Conservation (phyloP, 2,888 invertebrate genomes). For the Dendrolimus houi region DNA sequence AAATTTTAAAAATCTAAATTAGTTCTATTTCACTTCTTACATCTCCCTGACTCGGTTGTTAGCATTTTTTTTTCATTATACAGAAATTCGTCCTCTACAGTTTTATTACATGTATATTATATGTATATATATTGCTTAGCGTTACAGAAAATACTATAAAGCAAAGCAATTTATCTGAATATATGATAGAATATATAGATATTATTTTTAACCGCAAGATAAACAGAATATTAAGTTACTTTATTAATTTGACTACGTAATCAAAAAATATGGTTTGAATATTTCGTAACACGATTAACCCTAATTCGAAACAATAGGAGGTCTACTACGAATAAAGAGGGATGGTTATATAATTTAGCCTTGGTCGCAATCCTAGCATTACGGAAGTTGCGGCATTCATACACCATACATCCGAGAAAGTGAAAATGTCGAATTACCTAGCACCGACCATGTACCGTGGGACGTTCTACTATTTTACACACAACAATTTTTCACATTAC, state of each 20-base stretch:
- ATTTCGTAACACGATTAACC: constrained; percentile 21
- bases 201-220: background rate
- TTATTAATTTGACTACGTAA: background rate
- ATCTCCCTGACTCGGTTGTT: no score
- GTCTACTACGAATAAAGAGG: constrained; percentile 3
- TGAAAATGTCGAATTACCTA: constrained; percentile 52
- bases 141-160: no score
- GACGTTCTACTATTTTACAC: constrained; percentile 44
- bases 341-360: constrained; percentile 18
- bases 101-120: no score
- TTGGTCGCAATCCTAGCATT: constrained; percentile 21
- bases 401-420: constrained; percentile 41
- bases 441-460: constrained; percentile 46
- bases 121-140: no score
- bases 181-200: background rate
- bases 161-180: no score
- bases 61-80: no score
- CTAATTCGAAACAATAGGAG: constrained; percentile 25
- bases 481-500: constrained; percentile 29
- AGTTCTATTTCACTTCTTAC: no score
- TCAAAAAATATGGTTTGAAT: constrained; percentile 3
- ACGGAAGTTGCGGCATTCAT: constrained; percentile 26
- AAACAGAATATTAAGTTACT: background rate
- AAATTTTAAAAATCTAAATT: no score
- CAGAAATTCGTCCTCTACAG: no score